Conservation (phyloP, 92 coral and sea anemone species). For the Galaxea fascicularis region DNA sequence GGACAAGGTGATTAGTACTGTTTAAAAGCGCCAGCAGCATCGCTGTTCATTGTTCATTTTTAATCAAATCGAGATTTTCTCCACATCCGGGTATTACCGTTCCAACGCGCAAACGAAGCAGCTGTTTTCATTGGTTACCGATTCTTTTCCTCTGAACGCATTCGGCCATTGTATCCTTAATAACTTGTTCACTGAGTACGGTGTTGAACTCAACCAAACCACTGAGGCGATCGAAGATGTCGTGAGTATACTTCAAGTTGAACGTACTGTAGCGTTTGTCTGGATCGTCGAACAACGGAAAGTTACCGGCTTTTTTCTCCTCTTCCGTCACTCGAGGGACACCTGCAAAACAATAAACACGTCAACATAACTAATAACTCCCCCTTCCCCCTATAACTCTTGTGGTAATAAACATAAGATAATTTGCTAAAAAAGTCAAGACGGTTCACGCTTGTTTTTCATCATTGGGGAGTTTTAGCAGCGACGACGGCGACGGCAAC, state of each 20-base stretch:
- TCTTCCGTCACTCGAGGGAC: constrained; percentile 57
- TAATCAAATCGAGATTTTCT: not conserved
- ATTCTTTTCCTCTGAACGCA: constrained; percentile 46
- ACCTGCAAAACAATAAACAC: constrained; percentile 37
- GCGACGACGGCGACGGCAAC: too few species aligned
- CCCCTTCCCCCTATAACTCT: too few species aligned
- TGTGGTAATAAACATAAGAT: too few species aligned
- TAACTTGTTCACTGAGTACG: constrained; percentile 47
- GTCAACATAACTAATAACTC: not conserved
- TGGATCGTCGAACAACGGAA: constrained; percentile 62
- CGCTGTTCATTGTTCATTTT: not conserved
- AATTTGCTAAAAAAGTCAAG: too few species aligned
- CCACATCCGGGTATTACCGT: not conserved
- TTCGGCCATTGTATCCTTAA: constrained; percentile 58
- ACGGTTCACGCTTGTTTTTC: too few species aligned
- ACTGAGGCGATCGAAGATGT: constrained; percentile 59
- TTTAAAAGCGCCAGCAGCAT: not conserved
- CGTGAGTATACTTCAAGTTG: constrained; percentile 60
- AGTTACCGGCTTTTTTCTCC: constrained; percentile 57
- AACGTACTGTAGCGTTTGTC: constrained; percentile 60
- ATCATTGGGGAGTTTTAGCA: too few species aligned
- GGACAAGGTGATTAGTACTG: too few species aligned
- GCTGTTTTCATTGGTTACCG: not conserved
- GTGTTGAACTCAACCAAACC: constrained; percentile 64
- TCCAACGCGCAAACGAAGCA: not conserved